phyloP scores from a whole-genome alignment of 2,113 vertebrate species.

The Eubucco bourcierii region DNA sequence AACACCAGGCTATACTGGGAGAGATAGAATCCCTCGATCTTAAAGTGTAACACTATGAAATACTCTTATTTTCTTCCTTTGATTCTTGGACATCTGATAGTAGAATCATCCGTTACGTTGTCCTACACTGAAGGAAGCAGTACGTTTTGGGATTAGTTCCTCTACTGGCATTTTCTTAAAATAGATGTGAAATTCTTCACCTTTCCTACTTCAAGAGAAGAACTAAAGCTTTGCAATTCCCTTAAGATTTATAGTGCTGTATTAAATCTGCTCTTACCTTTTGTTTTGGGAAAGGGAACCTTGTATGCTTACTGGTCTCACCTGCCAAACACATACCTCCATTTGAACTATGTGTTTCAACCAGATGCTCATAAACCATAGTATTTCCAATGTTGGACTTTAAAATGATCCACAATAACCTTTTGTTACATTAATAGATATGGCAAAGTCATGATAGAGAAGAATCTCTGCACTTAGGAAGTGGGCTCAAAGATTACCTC shows the following conservation, averaged over 20 bases:
- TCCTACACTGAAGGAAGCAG: accelerated
- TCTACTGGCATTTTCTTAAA: not conserved
- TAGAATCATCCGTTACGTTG: accelerated
- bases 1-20: not conserved
- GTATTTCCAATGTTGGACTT: not conserved
- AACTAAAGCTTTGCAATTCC: not conserved
- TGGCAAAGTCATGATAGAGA: not conserved
- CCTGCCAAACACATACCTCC: not conserved
- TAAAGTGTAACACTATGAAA: not conserved
- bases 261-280: not conserved
- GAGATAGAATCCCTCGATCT: not conserved
- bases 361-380: not conserved
- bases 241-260: not conserved
- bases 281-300: not conserved
- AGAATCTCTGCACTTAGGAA: not conserved
- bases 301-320: not conserved
- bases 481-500: not conserved
- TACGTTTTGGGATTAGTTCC: not conserved
- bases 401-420: not conserved
- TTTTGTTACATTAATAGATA: not conserved
- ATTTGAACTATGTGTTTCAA: not conserved
- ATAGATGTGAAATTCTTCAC: not conserved
- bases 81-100: accelerated
- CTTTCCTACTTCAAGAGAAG: not conserved
- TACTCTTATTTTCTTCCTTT: not conserved